These are phyloP conservation scores for Cyclina sinensis DNA, from an alignment of 1,140 invertebrate genomes.

Conservation along the genomic window DNA sequence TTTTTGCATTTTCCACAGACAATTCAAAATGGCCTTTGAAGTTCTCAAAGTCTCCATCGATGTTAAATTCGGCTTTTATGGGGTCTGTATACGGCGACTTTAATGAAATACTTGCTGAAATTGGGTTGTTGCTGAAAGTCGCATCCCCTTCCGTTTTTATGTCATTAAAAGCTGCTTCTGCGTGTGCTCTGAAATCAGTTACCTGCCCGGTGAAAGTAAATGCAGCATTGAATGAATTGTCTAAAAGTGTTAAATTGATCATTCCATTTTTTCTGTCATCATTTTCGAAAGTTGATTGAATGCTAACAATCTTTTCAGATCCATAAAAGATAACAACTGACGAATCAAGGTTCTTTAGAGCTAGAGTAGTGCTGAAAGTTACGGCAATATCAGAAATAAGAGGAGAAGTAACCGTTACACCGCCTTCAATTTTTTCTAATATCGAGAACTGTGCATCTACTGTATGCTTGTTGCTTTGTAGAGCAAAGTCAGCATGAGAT, in stretches of 20 bases:
- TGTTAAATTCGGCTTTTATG: neutral
- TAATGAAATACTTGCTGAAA: neutral
- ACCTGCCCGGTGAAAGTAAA: neutral
- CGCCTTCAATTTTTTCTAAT: neutral
- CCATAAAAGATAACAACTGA: neutral
- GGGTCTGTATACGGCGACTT: neutral
- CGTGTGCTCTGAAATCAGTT: neutral
- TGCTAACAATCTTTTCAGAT: neutral
- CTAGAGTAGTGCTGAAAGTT: neutral
- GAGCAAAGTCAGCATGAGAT: neutral
- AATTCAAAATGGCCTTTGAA: neutral
- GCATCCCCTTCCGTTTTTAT: neutral
- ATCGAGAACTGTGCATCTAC: neutral
- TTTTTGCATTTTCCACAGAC: neutral
- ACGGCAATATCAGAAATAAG: neutral
- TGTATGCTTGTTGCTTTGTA: neutral
- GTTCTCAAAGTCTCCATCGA: neutral
- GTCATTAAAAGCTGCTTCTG: neutral
- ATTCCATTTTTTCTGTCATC: slow-evolving; percentile 14
- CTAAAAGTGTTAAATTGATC: slow-evolving; percentile 28
- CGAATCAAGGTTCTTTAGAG: neutral
- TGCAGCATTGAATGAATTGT: neutral
- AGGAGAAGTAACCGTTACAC: neutral
- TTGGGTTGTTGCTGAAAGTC: neutral
- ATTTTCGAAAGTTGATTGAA: neutral